Evolutionary conservation across 2,888 invertebrate genomes (phyloP).

Genomic region (Trissolcus brochymenae): DNA sequence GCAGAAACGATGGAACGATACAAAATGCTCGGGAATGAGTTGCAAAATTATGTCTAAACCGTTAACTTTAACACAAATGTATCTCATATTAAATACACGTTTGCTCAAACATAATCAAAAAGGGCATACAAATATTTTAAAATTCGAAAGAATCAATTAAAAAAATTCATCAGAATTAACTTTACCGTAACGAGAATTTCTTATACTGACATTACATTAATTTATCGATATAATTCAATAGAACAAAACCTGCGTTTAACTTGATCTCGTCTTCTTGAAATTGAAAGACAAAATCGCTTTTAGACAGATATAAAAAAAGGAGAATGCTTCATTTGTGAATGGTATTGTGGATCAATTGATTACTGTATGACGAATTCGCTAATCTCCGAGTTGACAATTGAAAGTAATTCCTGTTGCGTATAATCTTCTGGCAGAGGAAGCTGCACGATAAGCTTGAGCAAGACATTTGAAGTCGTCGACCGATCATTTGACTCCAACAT

Average conservation of each 20-base stretch:
- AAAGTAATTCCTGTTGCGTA: slow-evolving; percentile 77
- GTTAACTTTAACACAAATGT: not conserved
- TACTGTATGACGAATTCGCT: slow-evolving; percentile 14
- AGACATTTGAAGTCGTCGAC: slow-evolving; percentile 65
- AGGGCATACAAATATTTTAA: not conserved
- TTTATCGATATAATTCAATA: not conserved
- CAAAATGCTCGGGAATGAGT: not conserved
- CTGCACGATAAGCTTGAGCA: slow-evolving; percentile 77
- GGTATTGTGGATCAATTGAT: not conserved
- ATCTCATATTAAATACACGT: not conserved
- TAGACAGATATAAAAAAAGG: too few species aligned
- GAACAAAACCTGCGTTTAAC: not conserved
- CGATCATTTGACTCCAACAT: slow-evolving; percentile 70
- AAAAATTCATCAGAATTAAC: not conserved
- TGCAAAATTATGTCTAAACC: not conserved
- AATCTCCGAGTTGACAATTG: slow-evolving; percentile 61
- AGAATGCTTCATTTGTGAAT: not conserved
- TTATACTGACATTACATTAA: not conserved
- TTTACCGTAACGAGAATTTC: not conserved
- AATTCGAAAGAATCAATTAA: not conserved
- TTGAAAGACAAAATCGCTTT: not conserved
- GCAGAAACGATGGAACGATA: not conserved
- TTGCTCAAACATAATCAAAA: too few species aligned
- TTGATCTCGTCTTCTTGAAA: not conserved
- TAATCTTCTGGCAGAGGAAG: slow-evolving; percentile 81